phyloP scores from a whole-genome alignment of 2,113 vertebrate species.

The Otis tarda region DNA sequence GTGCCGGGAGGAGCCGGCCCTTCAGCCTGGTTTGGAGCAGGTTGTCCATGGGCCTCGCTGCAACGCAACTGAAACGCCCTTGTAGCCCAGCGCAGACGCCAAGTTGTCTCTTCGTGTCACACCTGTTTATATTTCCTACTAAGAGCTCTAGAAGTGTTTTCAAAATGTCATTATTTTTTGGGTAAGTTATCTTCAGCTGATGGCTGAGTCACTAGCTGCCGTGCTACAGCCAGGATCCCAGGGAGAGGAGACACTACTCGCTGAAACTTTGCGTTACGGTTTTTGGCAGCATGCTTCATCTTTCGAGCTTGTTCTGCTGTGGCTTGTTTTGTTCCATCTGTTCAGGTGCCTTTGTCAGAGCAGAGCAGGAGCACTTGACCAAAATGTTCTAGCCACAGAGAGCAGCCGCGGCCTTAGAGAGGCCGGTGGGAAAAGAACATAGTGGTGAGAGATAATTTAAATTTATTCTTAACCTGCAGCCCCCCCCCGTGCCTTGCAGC shows the following conservation, averaged over 20 bases:
- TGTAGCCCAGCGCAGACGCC: neutral
- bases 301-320: neutral
- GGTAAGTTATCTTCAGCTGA: neutral
- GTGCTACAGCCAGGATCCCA: neutral
- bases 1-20: neutral
- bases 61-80: rapidly evolving
- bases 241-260: neutral
- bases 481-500: rapidly evolving
- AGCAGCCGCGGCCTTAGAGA: neutral
- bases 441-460: neutral
- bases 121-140: neutral
- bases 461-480: neutral
- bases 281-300: slow-evolving; percentile 20
- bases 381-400: neutral
- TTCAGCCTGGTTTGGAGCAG: neutral
- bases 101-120: neutral
- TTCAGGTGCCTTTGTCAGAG: slow-evolving; percentile 1
- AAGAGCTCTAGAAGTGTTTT: neutral
- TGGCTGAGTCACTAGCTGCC: neutral
- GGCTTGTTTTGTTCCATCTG: slow-evolving; percentile 30
- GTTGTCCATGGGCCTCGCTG: rapidly evolving
- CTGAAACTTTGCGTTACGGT: neutral
- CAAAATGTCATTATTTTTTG: neutral
- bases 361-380: neutral
- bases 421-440: neutral